Conservation (phyloP, 1,140 invertebrate genomes). For the Pygmarrhopalites habei region DNA sequence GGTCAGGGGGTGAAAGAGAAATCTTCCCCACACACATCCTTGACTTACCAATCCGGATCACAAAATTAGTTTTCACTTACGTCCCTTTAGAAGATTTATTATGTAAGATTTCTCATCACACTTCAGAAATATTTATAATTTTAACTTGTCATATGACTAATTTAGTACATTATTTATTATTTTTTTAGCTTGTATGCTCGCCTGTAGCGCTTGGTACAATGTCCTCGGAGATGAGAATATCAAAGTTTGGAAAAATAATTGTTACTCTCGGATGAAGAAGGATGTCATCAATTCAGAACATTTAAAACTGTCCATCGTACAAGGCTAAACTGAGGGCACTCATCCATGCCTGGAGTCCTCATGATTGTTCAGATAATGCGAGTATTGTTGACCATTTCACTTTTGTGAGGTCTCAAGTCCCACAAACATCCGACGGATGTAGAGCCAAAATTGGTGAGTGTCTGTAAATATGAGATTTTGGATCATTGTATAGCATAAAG, state of each 20-base stretch:
- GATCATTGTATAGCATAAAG: no score
- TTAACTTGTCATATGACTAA: no score
- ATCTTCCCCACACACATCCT: neutral
- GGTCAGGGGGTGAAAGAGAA: no score
- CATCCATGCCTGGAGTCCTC: neutral
- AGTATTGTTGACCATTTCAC: neutral
- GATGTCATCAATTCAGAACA: neutral
- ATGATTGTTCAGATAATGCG: slow-evolving; percentile 2
- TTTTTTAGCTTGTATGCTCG: slow-evolving; percentile 1
- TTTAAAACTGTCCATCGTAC: neutral
- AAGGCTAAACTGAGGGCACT: slow-evolving; percentile 1
- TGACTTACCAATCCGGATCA: neutral
- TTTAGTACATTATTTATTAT: no score
- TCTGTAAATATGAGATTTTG: no score
- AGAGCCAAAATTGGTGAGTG: neutral
- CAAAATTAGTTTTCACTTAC: neutral
- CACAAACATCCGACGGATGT: slow-evolving; percentile 2
- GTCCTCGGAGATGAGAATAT: slow-evolving; percentile 3
- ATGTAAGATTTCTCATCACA: no score
- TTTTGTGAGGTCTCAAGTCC: neutral
- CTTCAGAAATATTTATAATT: no score
- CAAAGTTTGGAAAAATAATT: slow-evolving; percentile 1
- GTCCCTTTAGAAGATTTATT: neutral
- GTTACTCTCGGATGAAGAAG: neutral
- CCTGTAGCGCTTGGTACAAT: slow-evolving; percentile 6